Evolutionary conservation across 2,113 vertebrate species (phyloP).

Genomic region (Thymallus thymallus): DNA sequence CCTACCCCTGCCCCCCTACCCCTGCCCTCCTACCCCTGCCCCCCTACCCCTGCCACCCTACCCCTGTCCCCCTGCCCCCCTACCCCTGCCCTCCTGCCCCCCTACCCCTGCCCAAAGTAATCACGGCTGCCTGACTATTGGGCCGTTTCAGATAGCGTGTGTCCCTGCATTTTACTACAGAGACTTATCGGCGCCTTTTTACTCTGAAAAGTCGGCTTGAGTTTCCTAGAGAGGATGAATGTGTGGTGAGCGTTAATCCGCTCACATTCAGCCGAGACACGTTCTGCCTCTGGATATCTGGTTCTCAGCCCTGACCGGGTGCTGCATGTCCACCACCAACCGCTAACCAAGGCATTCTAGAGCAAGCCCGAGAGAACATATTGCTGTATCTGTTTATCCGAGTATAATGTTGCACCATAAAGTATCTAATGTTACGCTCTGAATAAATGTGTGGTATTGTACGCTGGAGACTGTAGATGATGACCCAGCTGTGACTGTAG

Average conservation of each 20-base stretch:
- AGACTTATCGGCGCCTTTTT: constrained; percentile 74
- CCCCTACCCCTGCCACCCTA: no score
- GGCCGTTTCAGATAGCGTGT: constrained; percentile 60
- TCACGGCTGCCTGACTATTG: constrained; percentile 21
- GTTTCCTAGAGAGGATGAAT: constrained; percentile 64
- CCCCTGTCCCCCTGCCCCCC: constrained; percentile 17
- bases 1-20: constrained; percentile 23
- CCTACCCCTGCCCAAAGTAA: neutral
- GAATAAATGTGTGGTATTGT: constrained; percentile 51
- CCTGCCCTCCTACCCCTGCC: no score
- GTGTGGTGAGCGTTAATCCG: constrained; percentile 71
- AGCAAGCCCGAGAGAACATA: constrained; percentile 22
- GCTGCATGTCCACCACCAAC: constrained; percentile 33
- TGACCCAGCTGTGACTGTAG: constrained; percentile 44
- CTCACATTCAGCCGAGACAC: constrained; percentile 69
- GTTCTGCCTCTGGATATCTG: constrained; percentile 46
- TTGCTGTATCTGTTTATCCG: constrained; percentile 28
- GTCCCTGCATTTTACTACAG: constrained; percentile 70
- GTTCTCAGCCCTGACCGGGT: constrained; percentile 51
- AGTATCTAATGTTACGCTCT: constrained; percentile 67
- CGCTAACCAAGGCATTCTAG: constrained; percentile 54
- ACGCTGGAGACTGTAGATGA: constrained; percentile 53
- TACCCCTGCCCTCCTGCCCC: constrained; percentile 10
- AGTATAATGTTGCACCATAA: constrained; percentile 60
- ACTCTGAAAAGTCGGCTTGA: constrained; percentile 69